These are phyloP conservation scores for Drosophila testacea DNA, from an alignment of 2,888 invertebrate species.

Conservation along the genomic window DNA sequence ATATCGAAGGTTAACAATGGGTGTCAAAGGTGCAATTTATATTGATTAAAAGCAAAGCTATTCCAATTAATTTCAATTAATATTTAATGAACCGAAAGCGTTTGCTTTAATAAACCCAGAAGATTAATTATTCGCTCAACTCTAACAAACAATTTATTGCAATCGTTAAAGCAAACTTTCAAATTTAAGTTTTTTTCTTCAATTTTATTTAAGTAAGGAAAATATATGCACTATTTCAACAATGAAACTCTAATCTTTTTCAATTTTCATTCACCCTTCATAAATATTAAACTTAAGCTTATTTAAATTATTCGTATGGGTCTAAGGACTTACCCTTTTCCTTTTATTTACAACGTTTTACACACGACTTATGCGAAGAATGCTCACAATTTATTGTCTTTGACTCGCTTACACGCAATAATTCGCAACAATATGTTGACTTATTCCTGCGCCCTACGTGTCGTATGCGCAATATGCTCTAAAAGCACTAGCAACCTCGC, in stretches of 20 bases:
- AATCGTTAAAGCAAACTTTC: no score
- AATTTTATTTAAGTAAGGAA: background rate
- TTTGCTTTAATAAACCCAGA: background rate
- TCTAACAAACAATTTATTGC: background rate
- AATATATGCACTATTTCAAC: background rate
- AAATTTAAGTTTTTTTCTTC: no score
- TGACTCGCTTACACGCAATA: slow-evolving; percentile 51
- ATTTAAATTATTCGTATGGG: background rate
- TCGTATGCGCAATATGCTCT: slow-evolving; percentile 79
- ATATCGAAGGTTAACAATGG: background rate
- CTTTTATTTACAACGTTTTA: slow-evolving; percentile 31
- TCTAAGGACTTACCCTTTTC: slow-evolving; percentile 47
- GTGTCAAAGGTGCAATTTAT: slow-evolving; percentile 36
- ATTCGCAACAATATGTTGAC: slow-evolving; percentile 73
- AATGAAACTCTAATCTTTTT: background rate
- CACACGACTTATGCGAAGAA: slow-evolving; percentile 23
- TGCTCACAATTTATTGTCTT: slow-evolving; percentile 46
- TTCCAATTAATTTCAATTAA: slow-evolving; percentile 35
- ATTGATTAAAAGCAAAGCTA: slow-evolving; percentile 34
- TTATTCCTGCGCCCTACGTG: slow-evolving; percentile 66
- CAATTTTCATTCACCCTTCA: background rate
- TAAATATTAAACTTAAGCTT: slow-evolving; percentile 8
- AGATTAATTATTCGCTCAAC: background rate
- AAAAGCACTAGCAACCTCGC: slow-evolving; percentile 33
- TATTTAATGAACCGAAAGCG: slow-evolving; percentile 17